Evolutionary conservation across 2,888 invertebrate species (phyloP), one percentile per base, ranked within the genome.

Genomic region (Zootermopsis nevadensis): DNA sequence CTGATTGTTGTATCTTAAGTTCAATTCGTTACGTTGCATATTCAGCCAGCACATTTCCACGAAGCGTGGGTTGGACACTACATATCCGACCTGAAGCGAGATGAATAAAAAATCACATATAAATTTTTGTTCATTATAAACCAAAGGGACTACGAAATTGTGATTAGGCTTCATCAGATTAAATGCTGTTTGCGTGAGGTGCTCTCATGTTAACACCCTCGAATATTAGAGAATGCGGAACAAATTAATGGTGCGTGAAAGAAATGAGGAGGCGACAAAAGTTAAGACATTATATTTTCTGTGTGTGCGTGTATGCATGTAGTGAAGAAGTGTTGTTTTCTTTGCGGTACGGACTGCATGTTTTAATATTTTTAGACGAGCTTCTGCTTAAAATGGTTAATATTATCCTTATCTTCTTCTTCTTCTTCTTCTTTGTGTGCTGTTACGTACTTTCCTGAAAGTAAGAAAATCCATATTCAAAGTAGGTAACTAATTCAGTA

Each of bases 91-190:
- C n/a, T 48, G 77, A 48, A 48, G 77, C 77, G 77, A 48, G 77
- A n/a, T 42, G 48, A 77, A 77, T 77, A 48, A 77, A 10, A 77
- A 77, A 77, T 77, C 30, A 48, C 77, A 30, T 31, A 77, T 77
- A 77, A 77, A 77, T 77, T 77, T n/a, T 48, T 77, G 27, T 77
- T 77, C 48, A 77, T 77, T 77, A 77, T 19, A 30, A 35, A 35
- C 24, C 6, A 77, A 77, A 77, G 12, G 27, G 77, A 30, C 77
- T 77, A n/a, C 30, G n/a, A 48, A 77, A 77, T 77, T 77, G 42
- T 77, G 77, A 77, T 77, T 77, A 48, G 48, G 22, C 42, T 77
- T 38, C 77, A 48, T 77, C 12, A 48, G 48, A 42, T 48, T 77
- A 42, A 77, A 48, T n/a, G 48, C 48, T 12, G 30, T 27, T 27